Percentiles rank a stretch among this genome's conserved stretches.
Evolutionary conservation across 92 coral and sea anemone species (phyloP).

Genomic region (Epizoanthus rinbou): DNA sequence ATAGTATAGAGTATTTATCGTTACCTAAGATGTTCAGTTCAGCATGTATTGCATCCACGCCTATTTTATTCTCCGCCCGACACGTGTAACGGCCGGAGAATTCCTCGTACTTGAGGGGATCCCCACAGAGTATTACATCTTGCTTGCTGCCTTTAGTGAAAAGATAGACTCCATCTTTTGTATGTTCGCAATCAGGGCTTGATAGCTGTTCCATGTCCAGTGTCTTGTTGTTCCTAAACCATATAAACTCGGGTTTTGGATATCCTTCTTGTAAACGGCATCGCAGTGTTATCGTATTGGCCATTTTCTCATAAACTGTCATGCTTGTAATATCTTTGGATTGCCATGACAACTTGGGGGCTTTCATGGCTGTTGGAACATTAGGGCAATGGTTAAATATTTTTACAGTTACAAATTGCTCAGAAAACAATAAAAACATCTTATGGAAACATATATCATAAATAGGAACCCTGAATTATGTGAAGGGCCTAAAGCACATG

Average conservation of each 20-base stretch:
- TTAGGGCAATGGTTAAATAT: neutral
- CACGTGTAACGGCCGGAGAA: constrained; percentile 30
- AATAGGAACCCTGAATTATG: too few relatives aligned
- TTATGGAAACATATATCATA: neutral
- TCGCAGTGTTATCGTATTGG: neutral
- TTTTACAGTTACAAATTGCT: neutral
- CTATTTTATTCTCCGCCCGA: constrained; percentile 4
- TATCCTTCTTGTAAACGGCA: constrained; percentile 12
- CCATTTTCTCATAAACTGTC: constrained; percentile 6
- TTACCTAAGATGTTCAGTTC: constrained; percentile 12
- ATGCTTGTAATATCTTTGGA: neutral
- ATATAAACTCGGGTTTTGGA: neutral
- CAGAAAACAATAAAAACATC: neutral
- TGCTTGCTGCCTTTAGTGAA: constrained; percentile 9
- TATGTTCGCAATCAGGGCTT: constrained; percentile 7
- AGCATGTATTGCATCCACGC: constrained; percentile 7
- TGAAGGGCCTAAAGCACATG: too few relatives aligned
- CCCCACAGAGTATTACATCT: constrained; percentile 27
- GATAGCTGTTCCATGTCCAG: neutral
- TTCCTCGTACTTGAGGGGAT: constrained; percentile 5
- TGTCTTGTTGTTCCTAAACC: constrained; percentile 1
- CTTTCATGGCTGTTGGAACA: constrained; percentile 3
- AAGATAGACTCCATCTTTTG: constrained; percentile 34
- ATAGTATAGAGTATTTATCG: too few relatives aligned
- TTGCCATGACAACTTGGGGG: constrained; percentile 17